phyloP scores from a whole-genome alignment of 2,888 invertebrate genomes.

The Andricus quercusramuli region DNA sequence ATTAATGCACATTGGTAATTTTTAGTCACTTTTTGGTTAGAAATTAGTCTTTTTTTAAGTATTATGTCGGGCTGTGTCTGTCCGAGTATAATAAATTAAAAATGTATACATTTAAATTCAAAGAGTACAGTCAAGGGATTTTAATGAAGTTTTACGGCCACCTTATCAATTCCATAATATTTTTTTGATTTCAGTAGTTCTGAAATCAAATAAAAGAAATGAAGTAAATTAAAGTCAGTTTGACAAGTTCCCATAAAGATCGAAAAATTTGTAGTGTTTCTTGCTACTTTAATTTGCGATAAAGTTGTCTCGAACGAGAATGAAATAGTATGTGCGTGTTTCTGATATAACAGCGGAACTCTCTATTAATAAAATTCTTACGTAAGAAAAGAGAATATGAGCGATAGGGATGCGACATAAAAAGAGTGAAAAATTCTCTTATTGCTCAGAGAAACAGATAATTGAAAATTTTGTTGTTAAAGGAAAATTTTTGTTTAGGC shows the following conservation, averaged over 20 bases:
- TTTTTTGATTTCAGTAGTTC: not conserved
- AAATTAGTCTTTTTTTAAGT: no score
- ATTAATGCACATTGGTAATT: no score
- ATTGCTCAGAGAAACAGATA: not conserved
- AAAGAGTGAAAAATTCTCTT: not conserved
- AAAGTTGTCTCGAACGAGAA: not conserved
- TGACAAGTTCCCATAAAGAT: not conserved
- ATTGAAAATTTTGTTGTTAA: not conserved
- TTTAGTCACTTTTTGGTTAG: not conserved
- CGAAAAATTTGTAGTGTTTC: not conserved
- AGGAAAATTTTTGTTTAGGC: not conserved
- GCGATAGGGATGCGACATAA: not conserved
- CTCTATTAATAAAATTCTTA: slow-evolving; percentile 2
- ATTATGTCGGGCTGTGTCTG: not conserved
- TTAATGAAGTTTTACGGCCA: no score
- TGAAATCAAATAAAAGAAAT: not conserved
- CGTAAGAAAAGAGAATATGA: not conserved
- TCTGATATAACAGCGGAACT: slow-evolving; percentile 3
- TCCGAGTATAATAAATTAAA: no score
- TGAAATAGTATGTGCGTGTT: not conserved
- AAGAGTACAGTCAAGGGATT: no score
- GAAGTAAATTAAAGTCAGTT: not conserved
- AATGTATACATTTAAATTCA: no score
- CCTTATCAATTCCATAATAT: no score
- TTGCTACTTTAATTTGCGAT: slow-evolving; percentile 7